phyloP scores from a whole-genome alignment of 37 sponge, comb jelly and placozoan genomes.

The Tethya wilhelma region DNA sequence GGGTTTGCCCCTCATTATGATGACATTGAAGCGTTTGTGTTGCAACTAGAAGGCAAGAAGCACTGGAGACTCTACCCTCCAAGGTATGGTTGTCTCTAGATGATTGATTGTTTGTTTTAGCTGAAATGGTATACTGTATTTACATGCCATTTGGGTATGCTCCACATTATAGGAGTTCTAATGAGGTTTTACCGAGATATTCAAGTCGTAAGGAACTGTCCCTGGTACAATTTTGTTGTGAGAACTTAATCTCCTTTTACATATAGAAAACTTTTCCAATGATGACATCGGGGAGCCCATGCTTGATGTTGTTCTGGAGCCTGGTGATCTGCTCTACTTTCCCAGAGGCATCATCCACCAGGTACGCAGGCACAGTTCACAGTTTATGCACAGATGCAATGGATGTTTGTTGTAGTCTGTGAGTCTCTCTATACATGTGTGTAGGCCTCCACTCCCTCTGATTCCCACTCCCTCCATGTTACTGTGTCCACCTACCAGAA shows the following conservation, averaged over 20 bases:
- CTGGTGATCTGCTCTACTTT: conserved; percentile 97
- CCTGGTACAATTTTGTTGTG: background rate
- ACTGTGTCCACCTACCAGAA: conserved; percentile 93
- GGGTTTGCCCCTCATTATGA: conserved; percentile 99
- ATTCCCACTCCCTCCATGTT: conserved; percentile 90
- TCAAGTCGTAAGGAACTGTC: conserved; percentile 58
- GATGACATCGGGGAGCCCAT: conserved; percentile 82
- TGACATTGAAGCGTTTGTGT: conserved; percentile 99
- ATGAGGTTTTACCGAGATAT: conserved; percentile 47
- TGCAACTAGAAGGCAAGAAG: conserved; percentile 98
- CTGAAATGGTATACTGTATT: background rate
- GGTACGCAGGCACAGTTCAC: conserved; percentile 33
- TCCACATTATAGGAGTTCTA: conserved; percentile 24
- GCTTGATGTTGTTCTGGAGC: conserved; percentile 81
- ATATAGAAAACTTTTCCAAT: conserved; percentile 75
- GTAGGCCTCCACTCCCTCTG: conserved; percentile 80
- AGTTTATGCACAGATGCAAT: background rate
- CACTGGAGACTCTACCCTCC: conserved; percentile 90
- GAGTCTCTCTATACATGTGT: no score
- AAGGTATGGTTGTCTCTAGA: conserved; percentile 49
- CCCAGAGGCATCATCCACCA: conserved; percentile 96
- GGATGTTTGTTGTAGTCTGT: background rate
- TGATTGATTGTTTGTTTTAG: background rate
- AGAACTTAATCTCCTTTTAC: background rate
- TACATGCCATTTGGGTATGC: background rate